These are phyloP conservation scores for Calyptommatus sinebrachiatus DNA, from an alignment of 2,113 vertebrate species.

Conservation along the genomic window DNA sequence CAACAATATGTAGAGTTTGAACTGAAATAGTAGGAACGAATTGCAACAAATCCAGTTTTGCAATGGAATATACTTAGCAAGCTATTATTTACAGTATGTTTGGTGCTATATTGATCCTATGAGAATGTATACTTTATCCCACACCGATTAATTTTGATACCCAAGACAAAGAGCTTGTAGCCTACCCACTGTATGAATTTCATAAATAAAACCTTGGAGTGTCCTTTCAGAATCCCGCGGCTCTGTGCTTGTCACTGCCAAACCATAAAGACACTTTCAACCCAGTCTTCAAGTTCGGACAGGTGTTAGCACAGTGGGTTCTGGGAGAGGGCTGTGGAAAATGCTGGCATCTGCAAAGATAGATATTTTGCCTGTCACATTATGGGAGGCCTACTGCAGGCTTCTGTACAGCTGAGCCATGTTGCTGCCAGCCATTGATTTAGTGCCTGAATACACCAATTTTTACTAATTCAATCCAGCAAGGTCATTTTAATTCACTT, in stretches of 20 bases:
- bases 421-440: conserved; percentile 55
- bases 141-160: conserved; percentile 18
- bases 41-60: background rate
- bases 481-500: conserved; percentile 59
- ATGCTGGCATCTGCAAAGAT: conserved; percentile 48
- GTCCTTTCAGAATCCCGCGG: conserved; percentile 23
- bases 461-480: conserved; percentile 49
- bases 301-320: conserved; percentile 60
- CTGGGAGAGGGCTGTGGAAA: conserved; percentile 20
- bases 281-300: conserved; percentile 50
- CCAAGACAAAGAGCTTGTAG: background rate
- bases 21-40: background rate
- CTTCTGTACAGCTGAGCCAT: conserved; percentile 34
- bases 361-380: conserved; percentile 51
- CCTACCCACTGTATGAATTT: background rate
- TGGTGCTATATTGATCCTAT: background rate
- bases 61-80: background rate
- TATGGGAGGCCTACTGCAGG: conserved; percentile 42
- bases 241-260: conserved; percentile 42
- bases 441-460: conserved; percentile 44
- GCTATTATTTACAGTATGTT: background rate
- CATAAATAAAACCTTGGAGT: conserved; percentile 25
- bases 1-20: background rate
- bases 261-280: conserved; percentile 62
- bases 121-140: conserved; percentile 11